Evolutionary conservation across 2,797 vertebrate species (phyloP).

Genomic region (Oreochromis grahami): DNA sequence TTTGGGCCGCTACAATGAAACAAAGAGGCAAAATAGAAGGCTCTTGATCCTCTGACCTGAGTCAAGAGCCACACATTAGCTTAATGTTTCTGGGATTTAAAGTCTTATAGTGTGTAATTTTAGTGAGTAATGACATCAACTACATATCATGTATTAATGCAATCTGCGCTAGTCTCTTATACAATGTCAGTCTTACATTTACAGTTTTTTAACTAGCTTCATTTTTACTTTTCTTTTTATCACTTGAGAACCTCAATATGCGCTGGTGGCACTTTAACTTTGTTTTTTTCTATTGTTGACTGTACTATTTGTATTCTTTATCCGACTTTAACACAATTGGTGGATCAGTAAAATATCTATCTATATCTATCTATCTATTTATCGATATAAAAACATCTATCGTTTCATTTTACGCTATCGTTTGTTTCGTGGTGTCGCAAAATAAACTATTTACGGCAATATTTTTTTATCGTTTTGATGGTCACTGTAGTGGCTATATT

Average conservation of each 20-base stretch:
- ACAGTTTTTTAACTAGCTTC: neutral
- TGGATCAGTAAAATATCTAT: no score
- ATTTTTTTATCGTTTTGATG: no score
- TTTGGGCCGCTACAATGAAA: no score
- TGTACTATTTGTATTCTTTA: neutral
- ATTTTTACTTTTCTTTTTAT: neutral
- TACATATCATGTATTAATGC: neutral
- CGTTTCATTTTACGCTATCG: no score
- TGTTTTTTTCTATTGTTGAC: neutral
- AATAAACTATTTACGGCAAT: no score
- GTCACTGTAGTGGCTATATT: no score
- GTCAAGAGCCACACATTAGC: no score
- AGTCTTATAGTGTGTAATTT: neutral
- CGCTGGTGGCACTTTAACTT: neutral
- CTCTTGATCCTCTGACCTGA: no score
- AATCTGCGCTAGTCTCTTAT: neutral
- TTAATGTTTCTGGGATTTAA: neutral
- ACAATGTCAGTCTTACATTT: neutral
- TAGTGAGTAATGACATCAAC: neutral
- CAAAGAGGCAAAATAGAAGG: no score
- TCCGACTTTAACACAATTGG: neutral
- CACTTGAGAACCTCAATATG: neutral
- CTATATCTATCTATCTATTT: no score
- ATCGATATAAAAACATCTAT: no score
- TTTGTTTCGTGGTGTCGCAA: no score